A percentile compares a stretch with the other conserved stretches of the same genome.
Evolutionary conservation across 2,797 vertebrate species (phyloP).

Genomic region (Luscinia luscinia): DNA sequence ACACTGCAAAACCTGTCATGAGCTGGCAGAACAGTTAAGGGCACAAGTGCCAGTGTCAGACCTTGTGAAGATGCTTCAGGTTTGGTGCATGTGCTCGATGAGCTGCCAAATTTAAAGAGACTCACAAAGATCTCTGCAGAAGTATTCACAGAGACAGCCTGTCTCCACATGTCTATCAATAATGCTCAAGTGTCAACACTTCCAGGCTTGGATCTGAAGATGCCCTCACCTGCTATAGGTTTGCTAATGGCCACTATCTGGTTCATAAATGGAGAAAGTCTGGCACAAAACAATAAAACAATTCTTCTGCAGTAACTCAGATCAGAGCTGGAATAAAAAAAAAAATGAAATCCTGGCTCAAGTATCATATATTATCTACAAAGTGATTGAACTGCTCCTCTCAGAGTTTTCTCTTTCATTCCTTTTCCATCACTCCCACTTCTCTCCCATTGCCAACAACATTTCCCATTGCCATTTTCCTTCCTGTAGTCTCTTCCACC

Average conservation of each 20-base stretch:
- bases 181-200: constrained; percentile 29
- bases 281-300: constrained; percentile 28
- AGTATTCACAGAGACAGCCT: constrained; percentile 30
- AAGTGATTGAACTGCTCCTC: neutral
- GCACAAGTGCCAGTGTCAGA: neutral
- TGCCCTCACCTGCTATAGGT: neutral
- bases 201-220: constrained; percentile 16
- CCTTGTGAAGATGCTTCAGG: constrained; percentile 17
- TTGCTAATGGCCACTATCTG: neutral
- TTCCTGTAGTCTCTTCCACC: neutral
- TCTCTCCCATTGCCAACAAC: neutral
- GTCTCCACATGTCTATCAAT: constrained; percentile 10
- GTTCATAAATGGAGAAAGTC: constrained; percentile 7
- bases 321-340: neutral
- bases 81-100: neutral
- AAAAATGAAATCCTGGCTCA: neutral
- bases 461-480: neutral
- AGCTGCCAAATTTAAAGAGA: constrained; percentile 22
- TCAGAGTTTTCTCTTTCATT: neutral
- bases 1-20: neutral
- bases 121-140: neutral
- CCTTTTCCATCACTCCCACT: neutral
- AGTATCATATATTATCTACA: neutral
- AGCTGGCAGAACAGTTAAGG: neutral
- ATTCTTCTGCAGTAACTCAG: constrained; percentile 8